These are phyloP conservation scores for Ephestia elutella DNA, from an alignment of 1,140 invertebrate genomes.

Conservation along the genomic window DNA sequence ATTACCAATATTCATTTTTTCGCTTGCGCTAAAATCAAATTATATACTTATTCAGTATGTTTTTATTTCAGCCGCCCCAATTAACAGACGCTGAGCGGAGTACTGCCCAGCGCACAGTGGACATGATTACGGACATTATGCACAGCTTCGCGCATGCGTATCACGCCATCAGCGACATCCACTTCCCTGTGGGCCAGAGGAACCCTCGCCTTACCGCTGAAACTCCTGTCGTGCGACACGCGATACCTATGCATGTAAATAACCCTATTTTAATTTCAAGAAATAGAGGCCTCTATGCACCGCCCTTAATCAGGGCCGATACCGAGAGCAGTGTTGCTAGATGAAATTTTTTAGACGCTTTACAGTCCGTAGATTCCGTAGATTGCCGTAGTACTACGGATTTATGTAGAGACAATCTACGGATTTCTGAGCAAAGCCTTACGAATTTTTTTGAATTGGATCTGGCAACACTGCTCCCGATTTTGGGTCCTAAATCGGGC, in stretches of 20 bases:
- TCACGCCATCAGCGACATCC: slow-evolving; percentile 87
- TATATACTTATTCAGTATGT: neutral
- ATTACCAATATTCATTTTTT: no score
- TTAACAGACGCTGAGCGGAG: slow-evolving; percentile 45
- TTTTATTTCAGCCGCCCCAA: slow-evolving; percentile 10
- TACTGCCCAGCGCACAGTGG: slow-evolving; percentile 78
- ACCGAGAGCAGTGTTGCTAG: no score
- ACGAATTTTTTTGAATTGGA: no score
- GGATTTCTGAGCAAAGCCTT: no score
- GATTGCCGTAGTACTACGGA: no score
- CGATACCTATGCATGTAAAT: slow-evolving; percentile 36
- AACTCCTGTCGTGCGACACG: slow-evolving; percentile 21
- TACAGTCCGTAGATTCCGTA: neutral
- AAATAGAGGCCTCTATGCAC: no score
- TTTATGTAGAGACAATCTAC: no score
- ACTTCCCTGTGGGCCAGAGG: slow-evolving; percentile 27
- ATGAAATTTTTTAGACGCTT: neutral
- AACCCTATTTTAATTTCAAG: no score
- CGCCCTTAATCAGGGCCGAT: no score
- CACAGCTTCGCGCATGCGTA: slow-evolving; percentile 91
- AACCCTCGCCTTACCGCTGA: slow-evolving; percentile 41
- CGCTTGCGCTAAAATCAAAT: no score
- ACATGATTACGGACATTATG: slow-evolving; percentile 84
- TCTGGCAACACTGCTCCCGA: no score
- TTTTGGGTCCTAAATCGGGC: no score